Evolutionary conservation across 2,888 invertebrate genomes (phyloP).

Genomic region (Ectemnius cavifrons): DNA sequence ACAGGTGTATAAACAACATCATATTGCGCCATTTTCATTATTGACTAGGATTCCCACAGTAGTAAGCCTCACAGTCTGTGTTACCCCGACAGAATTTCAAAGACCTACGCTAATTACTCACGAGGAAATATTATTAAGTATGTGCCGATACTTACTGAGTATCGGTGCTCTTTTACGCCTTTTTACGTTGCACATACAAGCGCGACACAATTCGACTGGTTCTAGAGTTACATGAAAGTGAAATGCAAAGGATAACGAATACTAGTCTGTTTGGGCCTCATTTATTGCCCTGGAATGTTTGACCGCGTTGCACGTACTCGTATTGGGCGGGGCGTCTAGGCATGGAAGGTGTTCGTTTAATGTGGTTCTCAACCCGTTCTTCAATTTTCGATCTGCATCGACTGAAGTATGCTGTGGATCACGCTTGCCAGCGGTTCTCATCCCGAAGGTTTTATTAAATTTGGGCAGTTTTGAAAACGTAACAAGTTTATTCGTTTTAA

Average conservation of each 20-base stretch:
- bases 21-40: no score
- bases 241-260: neutral
- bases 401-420: neutral
- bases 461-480: no score
- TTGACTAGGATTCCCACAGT: no score
- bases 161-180: neutral
- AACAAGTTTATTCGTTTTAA: no score
- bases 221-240: neutral
- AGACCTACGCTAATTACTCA: neutral
- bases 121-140: neutral
- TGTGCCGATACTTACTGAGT: neutral
- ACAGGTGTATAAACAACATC: no score
- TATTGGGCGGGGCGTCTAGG: conserved; percentile 65
- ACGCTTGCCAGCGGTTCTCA: no score
- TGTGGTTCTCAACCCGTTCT: conserved; percentile 3
- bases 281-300: conserved; percentile 56
- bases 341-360: conserved; percentile 16
- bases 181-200: neutral
- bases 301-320: conserved; percentile 53
- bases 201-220: neutral
- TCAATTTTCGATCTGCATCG: conserved; percentile 7
- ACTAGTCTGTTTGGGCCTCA: conserved; percentile 22
- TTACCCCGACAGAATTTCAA: neutral
- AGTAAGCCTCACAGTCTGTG: neutral
- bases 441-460: no score